Evolutionary conservation across 2,113 vertebrate genomes (phyloP).

Genomic region (Pollachius pollachius): DNA sequence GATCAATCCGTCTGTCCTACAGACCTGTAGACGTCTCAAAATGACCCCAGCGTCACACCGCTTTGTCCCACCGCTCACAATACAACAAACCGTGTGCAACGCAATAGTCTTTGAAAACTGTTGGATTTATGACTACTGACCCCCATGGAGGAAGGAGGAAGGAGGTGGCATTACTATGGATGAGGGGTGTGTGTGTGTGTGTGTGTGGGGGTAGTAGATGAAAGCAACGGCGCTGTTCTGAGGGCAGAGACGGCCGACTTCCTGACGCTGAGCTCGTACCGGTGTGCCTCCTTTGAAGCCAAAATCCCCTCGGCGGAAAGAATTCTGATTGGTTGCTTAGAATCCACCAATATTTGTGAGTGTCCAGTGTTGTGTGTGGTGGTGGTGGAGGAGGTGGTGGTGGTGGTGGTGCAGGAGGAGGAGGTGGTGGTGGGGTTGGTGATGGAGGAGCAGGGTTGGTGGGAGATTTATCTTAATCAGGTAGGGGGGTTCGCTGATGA

Average conservation of each 20-base stretch:
- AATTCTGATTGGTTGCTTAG: conserved; percentile 37
- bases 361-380: neutral
- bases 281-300: conserved; percentile 49
- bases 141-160: too few relatives aligned
- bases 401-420: neutral
- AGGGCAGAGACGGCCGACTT: conserved; percentile 44
- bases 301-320: conserved; percentile 38
- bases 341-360: neutral
- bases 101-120: too few relatives aligned
- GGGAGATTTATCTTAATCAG: conserved; percentile 45
- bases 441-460: neutral
- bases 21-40: too few relatives aligned
- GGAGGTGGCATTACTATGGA: too few relatives aligned
- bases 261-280: conserved; percentile 34
- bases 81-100: too few relatives aligned
- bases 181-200: too few relatives aligned
- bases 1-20: too few relatives aligned
- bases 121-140: too few relatives aligned
- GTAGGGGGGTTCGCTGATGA: conserved; percentile 14
- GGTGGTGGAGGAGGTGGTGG: conserved; percentile 18
- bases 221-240: conserved; percentile 37
- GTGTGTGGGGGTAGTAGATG: conserved; percentile 26
- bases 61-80: too few relatives aligned
- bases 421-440: conserved; percentile 18
- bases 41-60: too few relatives aligned